Evolutionary conservation across 2,797 vertebrate species (phyloP).

Genomic region (Notoglanidium macrostoma): DNA sequence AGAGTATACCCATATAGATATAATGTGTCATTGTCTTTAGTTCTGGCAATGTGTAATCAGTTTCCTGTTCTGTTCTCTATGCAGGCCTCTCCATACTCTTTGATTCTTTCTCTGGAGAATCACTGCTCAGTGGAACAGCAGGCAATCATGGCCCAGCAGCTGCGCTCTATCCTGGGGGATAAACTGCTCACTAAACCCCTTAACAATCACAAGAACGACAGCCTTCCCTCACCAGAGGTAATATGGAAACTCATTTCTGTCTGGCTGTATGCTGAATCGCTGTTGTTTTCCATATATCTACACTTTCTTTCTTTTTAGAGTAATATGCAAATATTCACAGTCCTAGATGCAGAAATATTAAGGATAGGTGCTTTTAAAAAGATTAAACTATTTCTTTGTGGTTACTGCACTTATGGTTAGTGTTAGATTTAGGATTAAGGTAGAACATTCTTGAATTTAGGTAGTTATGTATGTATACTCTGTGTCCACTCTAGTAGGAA

Average conservation of each 20-base stretch:
- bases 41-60: not conserved
- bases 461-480: no score
- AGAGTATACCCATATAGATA: not conserved
- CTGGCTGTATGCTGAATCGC: not conserved
- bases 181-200: slow-evolving; percentile 82
- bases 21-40: not conserved
- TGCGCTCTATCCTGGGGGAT: slow-evolving; percentile 85
- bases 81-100: slow-evolving; percentile 68
- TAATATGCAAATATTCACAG: not conserved
- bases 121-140: slow-evolving; percentile 95
- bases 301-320: not conserved
- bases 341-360: no score
- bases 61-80: slow-evolving; percentile 6
- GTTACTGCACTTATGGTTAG: no score
- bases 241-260: slow-evolving; percentile 15
- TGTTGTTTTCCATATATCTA: not conserved
- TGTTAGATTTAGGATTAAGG: no score
- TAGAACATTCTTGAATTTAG: no score
- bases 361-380: no score
- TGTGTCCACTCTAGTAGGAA: no score
- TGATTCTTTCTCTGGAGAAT: slow-evolving; percentile 94
- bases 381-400: no score
- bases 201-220: slow-evolving; percentile 58
- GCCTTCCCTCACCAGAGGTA: slow-evolving; percentile 89
- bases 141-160: slow-evolving; percentile 84